Conservation (phyloP, 2,113 vertebrate genomes). For the Hucho hucho region DNA sequence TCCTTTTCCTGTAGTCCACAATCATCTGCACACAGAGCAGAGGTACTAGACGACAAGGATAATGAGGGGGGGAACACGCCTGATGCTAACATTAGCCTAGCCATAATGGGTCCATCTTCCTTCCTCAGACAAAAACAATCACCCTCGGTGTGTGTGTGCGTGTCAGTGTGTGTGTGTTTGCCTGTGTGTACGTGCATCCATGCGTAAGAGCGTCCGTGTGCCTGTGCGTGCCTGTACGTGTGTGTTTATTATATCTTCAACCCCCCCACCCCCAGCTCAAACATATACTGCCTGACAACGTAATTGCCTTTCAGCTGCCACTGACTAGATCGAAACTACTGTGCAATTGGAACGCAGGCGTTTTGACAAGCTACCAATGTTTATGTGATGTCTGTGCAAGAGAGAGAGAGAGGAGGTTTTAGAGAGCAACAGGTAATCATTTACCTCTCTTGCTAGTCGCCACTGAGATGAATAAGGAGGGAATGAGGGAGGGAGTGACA, state of each 20-base stretch:
- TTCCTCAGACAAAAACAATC: no score
- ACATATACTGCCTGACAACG: constrained; percentile 61
- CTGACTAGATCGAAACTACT: constrained; percentile 53
- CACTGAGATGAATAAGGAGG: constrained; percentile 14
- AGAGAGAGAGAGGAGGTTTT: constrained; percentile 13
- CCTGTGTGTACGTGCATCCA: no score
- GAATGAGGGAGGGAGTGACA: background rate
- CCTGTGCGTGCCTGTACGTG: no score
- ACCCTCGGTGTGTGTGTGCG: no score
- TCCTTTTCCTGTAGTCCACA: no score
- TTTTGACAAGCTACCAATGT: constrained; percentile 60
- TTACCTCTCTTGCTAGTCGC: constrained; percentile 26
- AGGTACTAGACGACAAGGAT: constrained; percentile 2
- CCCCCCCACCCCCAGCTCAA: background rate
- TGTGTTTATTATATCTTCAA: no score
- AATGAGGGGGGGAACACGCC: background rate
- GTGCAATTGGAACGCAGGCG: constrained; percentile 46
- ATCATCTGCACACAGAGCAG: constrained; percentile 8
- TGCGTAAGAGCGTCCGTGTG: no score
- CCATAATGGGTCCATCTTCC: no score
- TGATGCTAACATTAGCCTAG: no score
- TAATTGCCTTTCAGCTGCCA: constrained; percentile 65
- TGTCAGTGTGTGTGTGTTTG: no score
- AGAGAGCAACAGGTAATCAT: constrained; percentile 47
- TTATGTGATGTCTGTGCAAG: constrained; percentile 35